Percentiles rank a stretch among this genome's conserved stretches.
Conservation (phyloP, 2,113 vertebrate genomes). For the Myotis lucifugus region DNA sequence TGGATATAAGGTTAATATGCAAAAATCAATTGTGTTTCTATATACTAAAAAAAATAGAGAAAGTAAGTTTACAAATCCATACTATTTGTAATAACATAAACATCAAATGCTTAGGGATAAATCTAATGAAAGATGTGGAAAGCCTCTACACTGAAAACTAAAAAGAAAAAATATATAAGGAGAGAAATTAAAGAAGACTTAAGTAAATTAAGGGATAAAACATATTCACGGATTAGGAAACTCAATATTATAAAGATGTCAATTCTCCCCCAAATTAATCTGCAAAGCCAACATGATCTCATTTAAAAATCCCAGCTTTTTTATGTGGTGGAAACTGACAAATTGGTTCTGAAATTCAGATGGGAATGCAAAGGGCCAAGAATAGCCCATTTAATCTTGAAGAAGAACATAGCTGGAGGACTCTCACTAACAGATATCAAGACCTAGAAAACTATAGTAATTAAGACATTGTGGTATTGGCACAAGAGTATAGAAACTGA, state of each 20-base stretch:
- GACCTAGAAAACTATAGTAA: slow-evolving; percentile 6
- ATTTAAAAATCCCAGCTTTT: neutral
- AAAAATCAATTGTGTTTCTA: slow-evolving; percentile 37
- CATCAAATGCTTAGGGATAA: slow-evolving; percentile 46
- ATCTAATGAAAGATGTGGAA: neutral
- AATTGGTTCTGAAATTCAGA: slow-evolving; percentile 48
- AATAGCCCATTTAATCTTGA: neutral
- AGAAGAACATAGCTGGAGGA: slow-evolving; percentile 1
- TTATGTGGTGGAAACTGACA: slow-evolving; percentile 7
- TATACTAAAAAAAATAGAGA: slow-evolving; percentile 4
- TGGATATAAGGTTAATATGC: slow-evolving; percentile 1
- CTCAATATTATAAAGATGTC: slow-evolving; percentile 4
- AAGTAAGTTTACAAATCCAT: neutral
- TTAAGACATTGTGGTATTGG: slow-evolving; percentile 20
- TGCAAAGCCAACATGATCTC: slow-evolving; percentile 39
- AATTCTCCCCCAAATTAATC: slow-evolving; percentile 9
- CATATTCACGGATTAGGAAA: slow-evolving; percentile 20
- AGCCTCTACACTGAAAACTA: neutral
- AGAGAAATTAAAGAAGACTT: slow-evolving; percentile 16
- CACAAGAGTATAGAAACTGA: slow-evolving; percentile 32
- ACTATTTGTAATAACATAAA: slow-evolving; percentile 23
- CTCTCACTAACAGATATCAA: neutral
- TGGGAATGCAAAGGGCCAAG: neutral
- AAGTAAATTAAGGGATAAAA: slow-evolving; percentile 41
- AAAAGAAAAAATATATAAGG: neutral